These are phyloP conservation scores for Drosophila mojavensis DNA, from an alignment of 1,140 invertebrate species.

Conservation along the genomic window DNA sequence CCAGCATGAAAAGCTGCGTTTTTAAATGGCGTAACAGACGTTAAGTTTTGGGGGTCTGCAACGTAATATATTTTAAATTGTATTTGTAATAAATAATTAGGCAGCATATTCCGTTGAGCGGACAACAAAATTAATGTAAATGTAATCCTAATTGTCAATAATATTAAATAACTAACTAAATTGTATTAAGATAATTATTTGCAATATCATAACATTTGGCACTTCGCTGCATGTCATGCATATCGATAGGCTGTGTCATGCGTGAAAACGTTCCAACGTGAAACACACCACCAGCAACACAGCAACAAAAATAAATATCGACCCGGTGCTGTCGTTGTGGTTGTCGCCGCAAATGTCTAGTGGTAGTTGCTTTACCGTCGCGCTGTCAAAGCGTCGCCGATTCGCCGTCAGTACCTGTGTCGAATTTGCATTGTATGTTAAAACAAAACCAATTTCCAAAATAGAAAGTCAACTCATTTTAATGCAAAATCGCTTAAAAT, in stretches of 20 bases:
- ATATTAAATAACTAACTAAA: neutral
- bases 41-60: neutral
- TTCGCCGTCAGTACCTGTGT: constrained; percentile 32
- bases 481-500: constrained; percentile 17
- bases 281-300: constrained; percentile 14
- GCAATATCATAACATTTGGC: neutral
- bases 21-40: neutral
- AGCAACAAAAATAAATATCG: constrained; percentile 44
- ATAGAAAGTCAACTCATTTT: constrained; percentile 40
- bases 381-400: constrained; percentile 43
- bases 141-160: neutral
- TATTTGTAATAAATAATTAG: neutral
- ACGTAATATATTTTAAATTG: neutral
- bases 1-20: neutral
- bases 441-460: constrained; percentile 17
- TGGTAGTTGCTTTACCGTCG: constrained; percentile 47
- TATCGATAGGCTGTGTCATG: neutral
- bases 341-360: constrained; percentile 34
- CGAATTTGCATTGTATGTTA: constrained; percentile 45
- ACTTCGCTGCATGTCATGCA: neutral
- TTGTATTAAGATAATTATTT: neutral
- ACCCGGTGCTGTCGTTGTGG: constrained; percentile 18
- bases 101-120: too few species aligned
- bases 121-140: too few species aligned
- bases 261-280: neutral